A percentile compares a stretch with the other conserved stretches of the same genome.
These are phyloP conservation scores for Emydura subglobosa DNA, from an alignment of 2,113 vertebrate species.

Conservation along the genomic window DNA sequence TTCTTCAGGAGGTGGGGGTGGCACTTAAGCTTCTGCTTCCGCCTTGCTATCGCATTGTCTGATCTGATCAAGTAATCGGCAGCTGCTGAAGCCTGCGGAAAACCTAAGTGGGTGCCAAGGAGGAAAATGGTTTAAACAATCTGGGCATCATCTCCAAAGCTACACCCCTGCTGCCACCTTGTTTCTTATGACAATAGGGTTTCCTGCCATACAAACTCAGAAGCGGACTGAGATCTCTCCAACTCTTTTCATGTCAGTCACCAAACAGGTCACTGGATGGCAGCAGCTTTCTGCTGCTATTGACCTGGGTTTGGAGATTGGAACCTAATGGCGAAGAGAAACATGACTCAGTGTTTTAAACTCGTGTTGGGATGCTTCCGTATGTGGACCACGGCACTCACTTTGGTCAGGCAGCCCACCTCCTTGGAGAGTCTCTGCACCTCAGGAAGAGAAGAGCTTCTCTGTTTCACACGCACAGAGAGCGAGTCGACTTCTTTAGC, in stretches of 20 bases:
- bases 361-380: neutral
- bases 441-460: conserved; percentile 60
- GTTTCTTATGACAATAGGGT: neutral
- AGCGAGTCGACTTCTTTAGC: conserved; percentile 86
- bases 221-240: neutral
- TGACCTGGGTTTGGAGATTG: neutral
- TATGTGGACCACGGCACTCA: conserved; percentile 67
- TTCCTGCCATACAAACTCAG: neutral
- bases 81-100: neutral
- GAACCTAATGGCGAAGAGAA: neutral
- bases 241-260: neutral
- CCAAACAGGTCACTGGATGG: neutral
- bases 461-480: conserved; percentile 75
- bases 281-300: neutral
- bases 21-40: neutral
- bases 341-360: neutral
- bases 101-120: neutral
- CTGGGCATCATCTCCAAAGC: neutral
- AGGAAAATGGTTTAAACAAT: neutral
- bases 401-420: conserved; percentile 85
- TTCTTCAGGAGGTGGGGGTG: neutral
- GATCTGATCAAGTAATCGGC: neutral
- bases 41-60: fast-evolving
- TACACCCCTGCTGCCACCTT: neutral
- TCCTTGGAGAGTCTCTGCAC: conserved; percentile 86